Evolutionary conservation across 2,888 invertebrate species (phyloP).

Genomic region (Glyphotaelius pellucidus): DNA sequence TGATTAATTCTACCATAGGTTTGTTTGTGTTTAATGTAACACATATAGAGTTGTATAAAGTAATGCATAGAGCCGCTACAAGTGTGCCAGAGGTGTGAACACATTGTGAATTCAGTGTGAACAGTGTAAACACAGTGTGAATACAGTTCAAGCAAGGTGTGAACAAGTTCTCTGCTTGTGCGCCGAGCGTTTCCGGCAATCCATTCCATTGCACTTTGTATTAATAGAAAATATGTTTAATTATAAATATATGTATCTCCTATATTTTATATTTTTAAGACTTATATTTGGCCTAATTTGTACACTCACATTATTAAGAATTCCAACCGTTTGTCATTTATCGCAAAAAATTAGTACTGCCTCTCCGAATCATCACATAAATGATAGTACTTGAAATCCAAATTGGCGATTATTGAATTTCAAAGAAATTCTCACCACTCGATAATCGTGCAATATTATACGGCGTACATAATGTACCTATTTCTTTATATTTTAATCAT

Average conservation of each 20-base stretch:
- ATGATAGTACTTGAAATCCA: not conserved
- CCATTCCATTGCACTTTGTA: constrained; percentile 23
- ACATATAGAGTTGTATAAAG: not conserved
- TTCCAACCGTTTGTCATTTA: not conserved
- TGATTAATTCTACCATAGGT: constrained; percentile 15
- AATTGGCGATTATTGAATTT: not conserved
- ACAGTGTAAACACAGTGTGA: not conserved
- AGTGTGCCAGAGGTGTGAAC: not conserved
- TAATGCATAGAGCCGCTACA: not conserved
- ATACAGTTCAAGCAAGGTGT: not conserved
- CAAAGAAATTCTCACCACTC: not conserved
- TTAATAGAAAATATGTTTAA: constrained; percentile 7
- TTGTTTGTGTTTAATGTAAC: not conserved
- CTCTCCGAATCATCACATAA: not conserved
- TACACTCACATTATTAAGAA: constrained; percentile 7
- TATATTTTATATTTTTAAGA: constrained; percentile 24
- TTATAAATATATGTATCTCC: not conserved
- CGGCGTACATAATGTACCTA: not conserved
- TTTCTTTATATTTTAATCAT: not conserved
- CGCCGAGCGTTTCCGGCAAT: constrained; percentile 3
- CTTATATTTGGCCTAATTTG: constrained; percentile 16
- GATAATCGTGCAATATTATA: not conserved
- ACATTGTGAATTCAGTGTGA: not conserved
- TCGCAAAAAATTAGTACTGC: not conserved
- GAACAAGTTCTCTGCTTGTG: not conserved